A percentile compares a stretch with the other conserved stretches of the same genome.
Evolutionary conservation across 30 jellyfish, hydroid and myxozoan genomes (phyloP).

Genomic region (Catostylus mosaicus): DNA sequence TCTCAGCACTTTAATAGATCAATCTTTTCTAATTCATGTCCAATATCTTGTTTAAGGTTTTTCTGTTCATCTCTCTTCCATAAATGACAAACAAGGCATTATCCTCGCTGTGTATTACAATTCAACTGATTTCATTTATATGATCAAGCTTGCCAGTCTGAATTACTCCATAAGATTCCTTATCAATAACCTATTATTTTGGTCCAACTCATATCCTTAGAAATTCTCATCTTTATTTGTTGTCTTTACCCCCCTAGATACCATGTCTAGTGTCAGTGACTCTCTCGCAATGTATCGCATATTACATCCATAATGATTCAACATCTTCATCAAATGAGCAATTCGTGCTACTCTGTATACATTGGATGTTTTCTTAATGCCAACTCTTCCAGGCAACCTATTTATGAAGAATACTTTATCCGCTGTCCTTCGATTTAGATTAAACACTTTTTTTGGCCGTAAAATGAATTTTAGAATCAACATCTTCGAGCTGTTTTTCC

Average conservation of each 20-base stretch:
- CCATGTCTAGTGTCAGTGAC: constrained; percentile 48
- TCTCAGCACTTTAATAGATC: neutral
- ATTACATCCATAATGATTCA: constrained; percentile 32
- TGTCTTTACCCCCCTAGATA: constrained; percentile 27
- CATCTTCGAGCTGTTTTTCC: constrained; percentile 24
- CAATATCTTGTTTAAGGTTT: constrained; percentile 5
- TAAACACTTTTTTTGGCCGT: constrained; percentile 14
- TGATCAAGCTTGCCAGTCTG: constrained; percentile 9
- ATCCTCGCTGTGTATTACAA: neutral
- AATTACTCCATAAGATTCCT: constrained; percentile 3
- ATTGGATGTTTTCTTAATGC: constrained; percentile 35
- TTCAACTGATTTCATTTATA: neutral
- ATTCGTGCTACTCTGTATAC: constrained; percentile 43
- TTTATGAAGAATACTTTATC: constrained; percentile 22
- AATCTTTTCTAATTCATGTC: neutral
- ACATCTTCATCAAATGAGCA: constrained; percentile 32
- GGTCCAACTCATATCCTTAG: neutral
- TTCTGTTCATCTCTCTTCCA: neutral
- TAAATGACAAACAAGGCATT: neutral
- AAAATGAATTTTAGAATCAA: neutral
- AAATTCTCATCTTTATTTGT: constrained; percentile 18
- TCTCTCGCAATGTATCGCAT: constrained; percentile 37
- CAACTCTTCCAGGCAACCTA: constrained; percentile 8
- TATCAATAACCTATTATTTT: neutral
- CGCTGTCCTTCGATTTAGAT: constrained; percentile 8